Percentiles rank a stretch among this genome's conserved stretches.
These are phyloP conservation scores for Aplysina aerophoba DNA, from an alignment of 37 sponge, comb jelly and placozoan species.

Conservation along the genomic window DNA sequence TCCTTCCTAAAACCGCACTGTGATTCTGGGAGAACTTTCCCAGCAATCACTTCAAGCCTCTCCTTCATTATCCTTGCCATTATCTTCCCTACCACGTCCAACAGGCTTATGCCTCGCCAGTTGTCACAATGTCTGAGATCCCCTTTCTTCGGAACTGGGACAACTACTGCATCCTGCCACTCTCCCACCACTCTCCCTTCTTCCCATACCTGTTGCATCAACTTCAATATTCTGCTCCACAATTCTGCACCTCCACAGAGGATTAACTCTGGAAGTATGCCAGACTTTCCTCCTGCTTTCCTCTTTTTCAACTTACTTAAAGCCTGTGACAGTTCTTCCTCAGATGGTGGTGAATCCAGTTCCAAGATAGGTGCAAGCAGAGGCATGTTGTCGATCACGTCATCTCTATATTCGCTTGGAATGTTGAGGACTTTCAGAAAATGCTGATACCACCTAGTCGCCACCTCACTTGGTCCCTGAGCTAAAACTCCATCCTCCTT, in stretches of 20 bases:
- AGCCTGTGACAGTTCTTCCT: constrained; percentile 15
- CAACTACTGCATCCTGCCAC: constrained; percentile 39
- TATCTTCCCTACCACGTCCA: constrained; percentile 45
- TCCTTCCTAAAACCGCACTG: constrained; percentile 51
- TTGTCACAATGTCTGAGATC: constrained; percentile 11
- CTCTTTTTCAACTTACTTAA: constrained; percentile 26
- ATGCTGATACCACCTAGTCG: constrained; percentile 23
- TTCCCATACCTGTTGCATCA: constrained; percentile 43
- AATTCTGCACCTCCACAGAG: constrained; percentile 31
- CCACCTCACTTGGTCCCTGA: constrained; percentile 14
- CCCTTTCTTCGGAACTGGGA: constrained; percentile 46
- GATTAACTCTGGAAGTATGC: constrained; percentile 37
- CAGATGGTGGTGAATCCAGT: constrained; percentile 32
- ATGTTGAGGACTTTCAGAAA: constrained; percentile 15
- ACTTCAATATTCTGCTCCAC: constrained; percentile 28
- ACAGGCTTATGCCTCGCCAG: no score
- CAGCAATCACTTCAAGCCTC: constrained; percentile 7
- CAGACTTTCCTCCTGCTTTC: constrained; percentile 35
- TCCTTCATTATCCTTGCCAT: constrained; percentile 43
- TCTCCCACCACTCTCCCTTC: constrained; percentile 37
- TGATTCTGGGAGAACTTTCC: constrained; percentile 29
- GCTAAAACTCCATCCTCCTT: constrained; percentile 20
- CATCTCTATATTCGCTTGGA: neutral
- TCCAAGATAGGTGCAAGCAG: neutral
- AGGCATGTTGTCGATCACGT: constrained; percentile 18